Conservation (phyloP, 2,113 vertebrate genomes). For the Isichthys henryi region DNA sequence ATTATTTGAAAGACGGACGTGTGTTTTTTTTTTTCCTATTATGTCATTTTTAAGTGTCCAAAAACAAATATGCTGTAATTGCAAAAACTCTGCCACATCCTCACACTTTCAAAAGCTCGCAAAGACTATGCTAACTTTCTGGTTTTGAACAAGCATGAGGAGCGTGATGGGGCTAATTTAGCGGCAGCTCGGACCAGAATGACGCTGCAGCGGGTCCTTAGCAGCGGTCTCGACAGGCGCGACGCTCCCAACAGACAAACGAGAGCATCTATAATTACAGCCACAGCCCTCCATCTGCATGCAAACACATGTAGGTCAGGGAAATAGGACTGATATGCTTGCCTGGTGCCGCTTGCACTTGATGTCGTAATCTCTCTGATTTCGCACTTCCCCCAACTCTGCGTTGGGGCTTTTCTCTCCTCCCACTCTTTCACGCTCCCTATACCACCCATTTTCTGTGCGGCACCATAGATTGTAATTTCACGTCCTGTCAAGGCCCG, state of each 20-base stretch:
- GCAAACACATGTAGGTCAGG: slow-evolving; percentile 6
- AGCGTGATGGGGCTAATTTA: neutral
- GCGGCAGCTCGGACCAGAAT: neutral
- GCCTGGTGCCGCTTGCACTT: neutral
- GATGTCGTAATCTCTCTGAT: neutral
- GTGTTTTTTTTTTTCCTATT: neutral
- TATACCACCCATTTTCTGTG: neutral
- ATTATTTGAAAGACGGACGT: slow-evolving; percentile 5
- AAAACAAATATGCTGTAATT: slow-evolving; percentile 22
- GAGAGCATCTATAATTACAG: slow-evolving; percentile 5
- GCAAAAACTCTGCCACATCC: slow-evolving; percentile 15
- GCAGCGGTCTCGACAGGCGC: neutral
- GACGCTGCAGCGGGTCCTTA: neutral
- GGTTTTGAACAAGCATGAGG: neutral
- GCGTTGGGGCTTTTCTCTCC: neutral
- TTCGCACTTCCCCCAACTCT: neutral
- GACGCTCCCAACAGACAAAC: neutral
- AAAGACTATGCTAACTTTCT: slow-evolving; percentile 21
- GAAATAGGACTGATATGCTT: neutral
- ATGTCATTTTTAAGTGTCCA: slow-evolving; percentile 2
- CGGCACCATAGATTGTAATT: neutral
- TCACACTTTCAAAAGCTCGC: neutral
- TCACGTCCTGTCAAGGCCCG: neutral
- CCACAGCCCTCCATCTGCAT: neutral
- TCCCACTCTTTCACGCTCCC: neutral